Conservation (phyloP, 2,888 invertebrate species). For the Parthenolecanium corni region DNA sequence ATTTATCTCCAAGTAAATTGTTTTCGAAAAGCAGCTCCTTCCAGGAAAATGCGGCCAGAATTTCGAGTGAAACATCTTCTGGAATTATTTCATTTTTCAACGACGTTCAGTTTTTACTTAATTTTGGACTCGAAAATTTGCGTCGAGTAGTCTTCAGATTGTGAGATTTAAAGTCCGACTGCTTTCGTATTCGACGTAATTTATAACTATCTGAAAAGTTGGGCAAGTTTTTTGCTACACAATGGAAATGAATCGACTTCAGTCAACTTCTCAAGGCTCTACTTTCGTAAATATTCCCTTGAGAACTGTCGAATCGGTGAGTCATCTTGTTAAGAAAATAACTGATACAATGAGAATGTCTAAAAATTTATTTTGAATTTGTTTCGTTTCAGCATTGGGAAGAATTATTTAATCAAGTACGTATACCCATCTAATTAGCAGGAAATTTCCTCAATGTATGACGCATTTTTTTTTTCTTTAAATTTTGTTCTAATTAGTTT, state of each 20-base stretch:
- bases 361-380: background rate
- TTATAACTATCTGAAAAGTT: no score
- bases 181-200: no score
- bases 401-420: constrained; percentile 32
- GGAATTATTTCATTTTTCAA: no score
- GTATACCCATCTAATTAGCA: constrained; percentile 14
- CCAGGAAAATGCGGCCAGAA: no score
- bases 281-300: constrained; percentile 31
- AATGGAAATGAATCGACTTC: background rate
- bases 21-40: no score
- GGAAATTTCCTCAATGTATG: background rate
- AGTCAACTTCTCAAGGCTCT: background rate
- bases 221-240: no score
- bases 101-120: no score
- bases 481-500: background rate
- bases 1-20: no score
- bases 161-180: no score
- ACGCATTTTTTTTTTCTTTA: background rate
- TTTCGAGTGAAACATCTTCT: no score
- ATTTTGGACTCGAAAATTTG: no score
- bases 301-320: constrained; percentile 31
- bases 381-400: constrained; percentile 33
- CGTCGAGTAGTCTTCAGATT: no score
- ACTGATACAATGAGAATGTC: background rate
- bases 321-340: constrained; percentile 16